A percentile compares a stretch with the other conserved stretches of the same genome.
Evolutionary conservation across 2,113 vertebrate genomes (phyloP).

Genomic region (Alosa alosa): DNA sequence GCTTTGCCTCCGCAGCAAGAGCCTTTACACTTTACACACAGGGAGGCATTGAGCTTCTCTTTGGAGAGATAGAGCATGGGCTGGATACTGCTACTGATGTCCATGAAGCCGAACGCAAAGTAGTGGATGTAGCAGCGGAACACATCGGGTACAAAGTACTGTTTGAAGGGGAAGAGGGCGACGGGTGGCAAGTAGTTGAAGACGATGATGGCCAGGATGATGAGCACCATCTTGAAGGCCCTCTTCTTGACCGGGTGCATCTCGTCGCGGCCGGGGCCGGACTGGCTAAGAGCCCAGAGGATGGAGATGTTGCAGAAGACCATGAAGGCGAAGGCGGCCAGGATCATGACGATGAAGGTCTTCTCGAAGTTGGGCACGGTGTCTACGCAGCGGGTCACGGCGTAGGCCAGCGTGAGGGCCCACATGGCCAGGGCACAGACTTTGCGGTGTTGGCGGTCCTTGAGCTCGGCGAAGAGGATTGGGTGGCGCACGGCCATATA

Average conservation of each 20-base stretch:
- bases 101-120: slow-evolving; percentile 2
- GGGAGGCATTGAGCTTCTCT: not conserved
- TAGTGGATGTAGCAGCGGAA: slow-evolving; percentile 3
- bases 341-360: slow-evolving; percentile 23
- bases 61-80: slow-evolving; percentile 5
- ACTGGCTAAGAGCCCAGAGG: slow-evolving; percentile 27
- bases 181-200: slow-evolving; percentile 24
- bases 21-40: not conserved
- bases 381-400: not conserved
- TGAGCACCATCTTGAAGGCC: slow-evolving; percentile 31
- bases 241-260: slow-evolving; percentile 34
- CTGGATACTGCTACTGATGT: slow-evolving; percentile 6
- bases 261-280: slow-evolving; percentile 20
- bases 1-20: not conserved
- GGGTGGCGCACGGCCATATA: slow-evolving; percentile 34
- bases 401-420: slow-evolving; percentile 13
- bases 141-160: not conserved
- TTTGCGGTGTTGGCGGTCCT: not conserved
- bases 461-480: slow-evolving; percentile 20
- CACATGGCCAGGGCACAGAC: not conserved
- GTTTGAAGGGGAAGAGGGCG: slow-evolving; percentile 23
- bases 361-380: not conserved
- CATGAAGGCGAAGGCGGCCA: slow-evolving; percentile 26
- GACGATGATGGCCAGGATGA: slow-evolving; percentile 22
- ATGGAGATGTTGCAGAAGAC: slow-evolving; percentile 40